Conservation (phyloP, 2,797 vertebrate genomes). For the Hemibagrus guttatus region DNA sequence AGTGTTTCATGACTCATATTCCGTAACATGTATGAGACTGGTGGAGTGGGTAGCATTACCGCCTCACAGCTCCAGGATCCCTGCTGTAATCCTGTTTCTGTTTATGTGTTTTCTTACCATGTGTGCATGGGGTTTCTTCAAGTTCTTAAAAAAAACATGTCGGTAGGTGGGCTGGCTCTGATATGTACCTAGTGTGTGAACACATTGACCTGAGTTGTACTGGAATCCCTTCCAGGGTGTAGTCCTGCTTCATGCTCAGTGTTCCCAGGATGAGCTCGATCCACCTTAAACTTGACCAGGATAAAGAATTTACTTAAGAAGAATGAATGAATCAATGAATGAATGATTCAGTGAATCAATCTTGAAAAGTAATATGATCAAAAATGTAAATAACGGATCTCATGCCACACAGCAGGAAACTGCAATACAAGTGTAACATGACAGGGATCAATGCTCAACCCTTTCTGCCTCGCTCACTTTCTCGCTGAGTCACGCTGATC, state of each 20-base stretch:
- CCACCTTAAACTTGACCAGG: background rate
- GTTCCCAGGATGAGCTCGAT: background rate
- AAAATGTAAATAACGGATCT: constrained; percentile 7
- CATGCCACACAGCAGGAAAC: background rate
- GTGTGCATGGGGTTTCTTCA: background rate
- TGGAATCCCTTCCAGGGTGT: background rate
- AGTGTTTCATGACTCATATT: constrained; percentile 21
- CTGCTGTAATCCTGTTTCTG: background rate
- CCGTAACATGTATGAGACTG: background rate
- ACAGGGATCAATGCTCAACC: constrained; percentile 62
- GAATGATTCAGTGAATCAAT: too few relatives aligned
- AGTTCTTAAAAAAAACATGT: background rate
- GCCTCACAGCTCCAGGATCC: background rate
- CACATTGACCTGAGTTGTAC: background rate
- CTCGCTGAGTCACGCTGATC: constrained; percentile 68
- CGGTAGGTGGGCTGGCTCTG: background rate
- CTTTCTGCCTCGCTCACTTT: constrained; percentile 41
- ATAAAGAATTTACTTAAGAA: background rate
- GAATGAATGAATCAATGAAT: background rate
- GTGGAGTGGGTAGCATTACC: background rate
- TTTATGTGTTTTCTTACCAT: background rate
- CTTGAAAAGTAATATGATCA: background rate
- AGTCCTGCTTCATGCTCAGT: background rate
- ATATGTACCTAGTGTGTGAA: background rate
- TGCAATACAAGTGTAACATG: background rate